Base-by-base conservation (phyloP, 53 echinoderm and acorn worm genomes). In the Antedon mediterranea region DNA sequence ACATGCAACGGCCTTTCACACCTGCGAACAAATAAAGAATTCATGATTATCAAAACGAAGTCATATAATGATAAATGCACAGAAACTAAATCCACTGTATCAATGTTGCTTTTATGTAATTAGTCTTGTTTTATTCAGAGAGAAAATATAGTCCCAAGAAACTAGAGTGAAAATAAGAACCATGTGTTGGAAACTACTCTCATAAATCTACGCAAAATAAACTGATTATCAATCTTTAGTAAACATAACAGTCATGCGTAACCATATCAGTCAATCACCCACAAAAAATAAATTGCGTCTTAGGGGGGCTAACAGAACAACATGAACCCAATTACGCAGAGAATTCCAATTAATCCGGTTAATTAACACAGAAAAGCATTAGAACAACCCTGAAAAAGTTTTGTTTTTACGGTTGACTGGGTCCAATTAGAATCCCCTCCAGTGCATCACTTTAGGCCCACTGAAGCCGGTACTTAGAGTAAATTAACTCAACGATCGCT, bases 271-370 rank as follows among this genome's bases (percentile, higher is more conserved):
- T 18, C 57, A 57, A 57, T 57, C 57, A 57, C 57, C 57, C 14
- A 23, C 13, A 5, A 8, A 57, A 15, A 57, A 15, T 3, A 57
- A 57, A 57, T 26, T 57, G 20, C 57, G 2, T 57, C 57, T 15
- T 57, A n/a, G 57, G 57, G 57, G 23, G 57, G 57, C 23, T 57
- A 2, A 57, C 57, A 57, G 23, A 18, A 57, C 2, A 57, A 57
- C 57, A 57, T 57, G 57, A 57, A 8, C 57, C 57, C 57, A 57
- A 57, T 57, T 57, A 57, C 9, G 9, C 23, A 3, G 20, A 23
- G 57, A 57, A 57, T 57, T 57, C 57, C 57, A 57, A 57, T 57
- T 57, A 57, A 57, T 57, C 57, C 57, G 57, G 57, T 57, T 57
- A 57, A 57, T 57, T 57, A 57, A 57, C 57, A 26, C 57, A 13